Evolutionary conservation across 2,113 vertebrate genomes (phyloP).

Genomic region (Lepidothrix coronata): DNA sequence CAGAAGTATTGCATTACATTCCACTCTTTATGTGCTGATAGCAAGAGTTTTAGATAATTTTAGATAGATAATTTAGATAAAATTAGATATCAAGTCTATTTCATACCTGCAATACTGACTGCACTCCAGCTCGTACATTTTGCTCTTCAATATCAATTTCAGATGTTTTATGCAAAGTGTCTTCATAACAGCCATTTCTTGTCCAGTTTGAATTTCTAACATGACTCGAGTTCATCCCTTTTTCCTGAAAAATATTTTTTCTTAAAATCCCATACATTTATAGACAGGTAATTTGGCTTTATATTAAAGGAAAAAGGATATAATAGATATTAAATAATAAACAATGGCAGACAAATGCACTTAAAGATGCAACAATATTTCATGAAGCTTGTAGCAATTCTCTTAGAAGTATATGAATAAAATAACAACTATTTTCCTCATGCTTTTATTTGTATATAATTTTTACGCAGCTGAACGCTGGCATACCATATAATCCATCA

Average conservation of each 20-base stretch:
- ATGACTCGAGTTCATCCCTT: slow-evolving; percentile 68
- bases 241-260: slow-evolving; percentile 75
- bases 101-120: slow-evolving; percentile 91
- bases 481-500: neutral
- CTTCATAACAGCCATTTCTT: slow-evolving; percentile 80
- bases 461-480: neutral
- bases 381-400: neutral
- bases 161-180: slow-evolving; percentile 72
- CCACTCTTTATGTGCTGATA: neutral
- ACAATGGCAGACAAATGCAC: neutral
- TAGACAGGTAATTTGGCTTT: neutral
- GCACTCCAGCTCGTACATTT: slow-evolving; percentile 88
- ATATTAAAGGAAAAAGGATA: neutral
- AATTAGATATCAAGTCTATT: neutral
- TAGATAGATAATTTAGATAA: neutral
- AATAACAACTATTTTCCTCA: neutral
- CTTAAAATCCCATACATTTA: neutral
- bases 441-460: neutral
- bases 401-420: neutral
- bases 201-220: slow-evolving; percentile 77
- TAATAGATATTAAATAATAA: neutral
- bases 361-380: neutral
- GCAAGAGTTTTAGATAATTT: neutral
- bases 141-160: slow-evolving; percentile 84
- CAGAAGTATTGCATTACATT: neutral